Evolutionary conservation across 1,140 invertebrate species (phyloP).

Genomic region (Hyposmocoma kahamanoa): DNA sequence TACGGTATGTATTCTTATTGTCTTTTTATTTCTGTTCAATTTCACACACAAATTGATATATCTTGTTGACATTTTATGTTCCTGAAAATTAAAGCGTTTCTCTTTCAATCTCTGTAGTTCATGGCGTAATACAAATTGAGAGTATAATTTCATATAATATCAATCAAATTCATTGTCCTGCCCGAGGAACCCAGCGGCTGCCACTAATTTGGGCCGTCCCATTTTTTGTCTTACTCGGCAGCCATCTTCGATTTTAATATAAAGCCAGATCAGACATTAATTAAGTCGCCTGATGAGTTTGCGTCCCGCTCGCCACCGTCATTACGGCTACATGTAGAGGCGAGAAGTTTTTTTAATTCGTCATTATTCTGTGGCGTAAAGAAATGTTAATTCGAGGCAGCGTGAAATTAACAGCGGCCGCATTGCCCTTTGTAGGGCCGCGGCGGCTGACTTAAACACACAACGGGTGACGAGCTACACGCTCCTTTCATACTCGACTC

Average conservation of each 20-base stretch:
- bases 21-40: too few relatives aligned
- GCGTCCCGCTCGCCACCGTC: slow-evolving; percentile 46
- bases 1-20: too few relatives aligned
- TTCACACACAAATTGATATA: too few relatives aligned
- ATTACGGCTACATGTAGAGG: slow-evolving; percentile 65
- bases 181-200: background rate
- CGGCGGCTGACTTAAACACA: slow-evolving; percentile 66
- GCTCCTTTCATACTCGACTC: slow-evolving; percentile 53
- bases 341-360: slow-evolving; percentile 71
- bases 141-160: too few relatives aligned
- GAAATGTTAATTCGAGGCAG: slow-evolving; percentile 74
- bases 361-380: slow-evolving; percentile 73
- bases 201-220: slow-evolving; percentile 5
- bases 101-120: too few relatives aligned
- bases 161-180: too few relatives aligned
- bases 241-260: slow-evolving; percentile 62
- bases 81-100: too few relatives aligned
- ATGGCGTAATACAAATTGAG: too few relatives aligned
- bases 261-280: slow-evolving; percentile 70
- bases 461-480: slow-evolving; percentile 62
- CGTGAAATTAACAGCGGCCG: slow-evolving; percentile 73
- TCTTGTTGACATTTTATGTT: too few relatives aligned
- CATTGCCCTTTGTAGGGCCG: slow-evolving; percentile 63
- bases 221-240: slow-evolving; percentile 28
- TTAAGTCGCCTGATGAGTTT: slow-evolving; percentile 68